Evolutionary conservation across 2,888 invertebrate species (phyloP).

Genomic region (Pollenia griseotomentosa): DNA sequence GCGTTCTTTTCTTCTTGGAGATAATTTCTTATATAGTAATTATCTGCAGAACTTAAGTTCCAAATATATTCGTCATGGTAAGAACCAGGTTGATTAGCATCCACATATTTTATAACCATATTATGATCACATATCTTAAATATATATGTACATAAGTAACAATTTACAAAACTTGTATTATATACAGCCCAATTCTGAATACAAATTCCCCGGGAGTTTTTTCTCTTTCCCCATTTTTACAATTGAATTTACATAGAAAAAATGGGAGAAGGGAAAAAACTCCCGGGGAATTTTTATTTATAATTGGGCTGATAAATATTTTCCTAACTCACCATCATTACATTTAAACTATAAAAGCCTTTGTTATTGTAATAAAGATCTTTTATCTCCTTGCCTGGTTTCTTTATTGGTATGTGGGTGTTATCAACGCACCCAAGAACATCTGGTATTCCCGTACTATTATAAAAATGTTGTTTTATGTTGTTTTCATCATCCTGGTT

Average conservation of each 20-base stretch:
- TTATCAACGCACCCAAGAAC: slow-evolving; percentile 55
- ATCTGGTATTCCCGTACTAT: slow-evolving; percentile 46
- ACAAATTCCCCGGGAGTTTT: too few relatives aligned
- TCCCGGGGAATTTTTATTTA: too few relatives aligned
- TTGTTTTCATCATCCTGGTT: slow-evolving; percentile 19
- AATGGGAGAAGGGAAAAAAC: too few relatives aligned
- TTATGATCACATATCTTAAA: slow-evolving; percentile 62
- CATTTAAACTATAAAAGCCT: slow-evolving; percentile 49
- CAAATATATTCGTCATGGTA: slow-evolving; percentile 46
- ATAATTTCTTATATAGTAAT: slow-evolving; percentile 26
- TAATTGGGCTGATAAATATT: too few relatives aligned
- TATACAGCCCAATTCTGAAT: too few relatives aligned
- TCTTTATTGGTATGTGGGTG: slow-evolving; percentile 45
- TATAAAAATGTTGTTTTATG: slow-evolving; percentile 50
- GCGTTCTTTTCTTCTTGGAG: slow-evolving; percentile 4
- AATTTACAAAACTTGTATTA: too few relatives aligned
- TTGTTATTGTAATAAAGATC: slow-evolving; percentile 51
- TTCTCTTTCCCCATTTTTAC: too few relatives aligned
- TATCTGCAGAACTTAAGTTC: slow-evolving; percentile 47
- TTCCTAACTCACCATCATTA: slow-evolving; percentile 30
- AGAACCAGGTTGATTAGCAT: slow-evolving; percentile 47
- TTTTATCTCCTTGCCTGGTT: slow-evolving; percentile 35
- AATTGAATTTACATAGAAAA: too few relatives aligned
- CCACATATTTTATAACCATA: slow-evolving; percentile 51
- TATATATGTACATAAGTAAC: neutral